Evolutionary conservation across 2,888 invertebrate genomes (phyloP), one percentile per base, ranked within the genome.

Genomic region (Drosophila suboccidentalis): DNA sequence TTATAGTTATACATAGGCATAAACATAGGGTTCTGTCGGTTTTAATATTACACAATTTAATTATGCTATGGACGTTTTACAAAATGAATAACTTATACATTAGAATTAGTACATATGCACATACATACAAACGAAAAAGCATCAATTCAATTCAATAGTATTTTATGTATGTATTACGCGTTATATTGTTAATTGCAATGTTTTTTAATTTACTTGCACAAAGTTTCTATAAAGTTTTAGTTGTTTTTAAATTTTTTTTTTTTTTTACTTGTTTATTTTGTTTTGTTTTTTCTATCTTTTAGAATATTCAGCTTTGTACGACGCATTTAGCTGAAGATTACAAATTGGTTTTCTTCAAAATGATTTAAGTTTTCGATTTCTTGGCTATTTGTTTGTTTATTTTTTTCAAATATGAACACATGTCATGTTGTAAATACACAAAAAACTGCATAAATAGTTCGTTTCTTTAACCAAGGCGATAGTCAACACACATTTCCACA

Each of bases 11-110:
- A 53, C 26, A 41, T 51, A 64, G 29, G 57, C 46, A 55, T 51
- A 62, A 75, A 58, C 50, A 55, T 47, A 70, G 60, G 47, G 10
- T 51, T 55, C 57, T 59, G 36, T 32, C 8, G 51, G 57, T 57
- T 70, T 41, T 54, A 71, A 66, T 60, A 80, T 72, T 79, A 74
- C 62, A 71, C 66, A 73, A 63, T 72, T 81, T 55, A 75, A 84
- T 85, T 84, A 84, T 65, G 57, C 85, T 85, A 85, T 85, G 85
- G 85, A 85, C 85, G 85, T 73, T 61, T 77, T 75, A 67, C 51
- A 86, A 86, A 86, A 77, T 72, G 57, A 66, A 65, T 72, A 75
- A 74, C 43, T 59, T 59, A 61, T 59, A 65, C 47, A 68, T 38
- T 51, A 38, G 26, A 68, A 77, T 69, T 57, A 41, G 32, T 65